These are phyloP conservation scores for Chloroceryle amazona DNA, from an alignment of 2,797 vertebrate species.

Conservation along the genomic window DNA sequence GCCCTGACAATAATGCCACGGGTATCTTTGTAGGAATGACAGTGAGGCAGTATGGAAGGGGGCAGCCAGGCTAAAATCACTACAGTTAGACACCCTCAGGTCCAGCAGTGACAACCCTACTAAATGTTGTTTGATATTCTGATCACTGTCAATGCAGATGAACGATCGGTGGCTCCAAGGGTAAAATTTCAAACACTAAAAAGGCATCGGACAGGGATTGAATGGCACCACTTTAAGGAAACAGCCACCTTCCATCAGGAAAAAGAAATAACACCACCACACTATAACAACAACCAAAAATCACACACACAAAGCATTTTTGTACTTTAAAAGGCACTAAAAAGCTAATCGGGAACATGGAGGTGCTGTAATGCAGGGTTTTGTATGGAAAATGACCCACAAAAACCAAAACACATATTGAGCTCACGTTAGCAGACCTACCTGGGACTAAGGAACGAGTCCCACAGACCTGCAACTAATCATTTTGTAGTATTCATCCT, in stretches of 20 bases:
- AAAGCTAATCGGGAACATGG: neutral
- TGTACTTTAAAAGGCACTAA: neutral
- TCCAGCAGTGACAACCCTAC: neutral
- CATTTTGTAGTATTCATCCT: neutral
- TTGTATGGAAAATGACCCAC: neutral
- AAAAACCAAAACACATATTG: rapidly evolving
- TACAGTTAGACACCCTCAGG: neutral
- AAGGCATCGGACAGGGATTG: neutral
- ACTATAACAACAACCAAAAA: neutral
- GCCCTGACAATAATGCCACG: neutral
- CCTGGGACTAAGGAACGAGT: neutral
- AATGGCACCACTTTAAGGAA: neutral
- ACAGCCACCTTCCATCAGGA: neutral
- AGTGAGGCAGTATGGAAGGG: neutral
- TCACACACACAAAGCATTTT: neutral
- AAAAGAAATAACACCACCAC: too few relatives aligned
- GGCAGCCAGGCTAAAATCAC: neutral
- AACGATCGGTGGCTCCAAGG: neutral
- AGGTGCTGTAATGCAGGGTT: neutral
- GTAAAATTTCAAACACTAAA: neutral
- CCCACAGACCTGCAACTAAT: neutral
- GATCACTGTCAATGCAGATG: neutral
- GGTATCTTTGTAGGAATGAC: neutral
- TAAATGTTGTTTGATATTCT: neutral
- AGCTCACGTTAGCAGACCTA: neutral